A percentile compares a stretch with the other conserved stretches of the same genome.
phyloP scores from a whole-genome alignment of 1,140 invertebrate genomes.

The Monomorium pharaonis region DNA sequence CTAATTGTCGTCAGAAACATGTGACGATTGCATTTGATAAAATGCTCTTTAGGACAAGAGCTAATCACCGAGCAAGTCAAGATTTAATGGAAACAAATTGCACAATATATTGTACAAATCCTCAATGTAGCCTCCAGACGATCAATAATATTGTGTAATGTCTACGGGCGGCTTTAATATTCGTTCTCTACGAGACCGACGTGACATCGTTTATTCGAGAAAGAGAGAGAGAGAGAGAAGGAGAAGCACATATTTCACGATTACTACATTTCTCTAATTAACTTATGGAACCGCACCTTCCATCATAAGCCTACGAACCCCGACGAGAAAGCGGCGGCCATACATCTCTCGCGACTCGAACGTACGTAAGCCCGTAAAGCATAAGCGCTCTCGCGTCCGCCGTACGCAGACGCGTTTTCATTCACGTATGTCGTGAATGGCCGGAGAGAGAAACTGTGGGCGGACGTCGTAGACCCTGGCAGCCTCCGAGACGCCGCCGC shows the following conservation, averaged over 20 bases:
- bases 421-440: slow-evolving; percentile 76
- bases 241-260: neutral
- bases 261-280: slow-evolving; percentile 4
- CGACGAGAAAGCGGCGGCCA: neutral
- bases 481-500: slow-evolving; percentile 44
- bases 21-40: too few relatives aligned
- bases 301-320: neutral
- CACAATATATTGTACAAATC: too few relatives aligned
- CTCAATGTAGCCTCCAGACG: too few relatives aligned
- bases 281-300: neutral
- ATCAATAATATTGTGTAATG: neutral
- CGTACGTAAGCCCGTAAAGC: slow-evolving; percentile 24
- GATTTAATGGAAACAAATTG: too few relatives aligned
- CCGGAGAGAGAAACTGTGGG: slow-evolving; percentile 68
- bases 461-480: slow-evolving; percentile 65
- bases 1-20: too few relatives aligned
- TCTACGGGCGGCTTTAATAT: too few relatives aligned
- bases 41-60: too few relatives aligned
- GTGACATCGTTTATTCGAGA: neutral
- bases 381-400: slow-evolving; percentile 8
- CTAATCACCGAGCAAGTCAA: too few relatives aligned
- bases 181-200: neutral
- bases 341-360: slow-evolving; percentile 9
- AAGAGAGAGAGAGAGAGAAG: neutral
- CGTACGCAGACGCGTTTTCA: slow-evolving; percentile 71